Percentiles rank a stretch among this genome's conserved stretches.
phyloP scores from a whole-genome alignment of 2,113 vertebrate species.

The Mesitornis unicolor region DNA sequence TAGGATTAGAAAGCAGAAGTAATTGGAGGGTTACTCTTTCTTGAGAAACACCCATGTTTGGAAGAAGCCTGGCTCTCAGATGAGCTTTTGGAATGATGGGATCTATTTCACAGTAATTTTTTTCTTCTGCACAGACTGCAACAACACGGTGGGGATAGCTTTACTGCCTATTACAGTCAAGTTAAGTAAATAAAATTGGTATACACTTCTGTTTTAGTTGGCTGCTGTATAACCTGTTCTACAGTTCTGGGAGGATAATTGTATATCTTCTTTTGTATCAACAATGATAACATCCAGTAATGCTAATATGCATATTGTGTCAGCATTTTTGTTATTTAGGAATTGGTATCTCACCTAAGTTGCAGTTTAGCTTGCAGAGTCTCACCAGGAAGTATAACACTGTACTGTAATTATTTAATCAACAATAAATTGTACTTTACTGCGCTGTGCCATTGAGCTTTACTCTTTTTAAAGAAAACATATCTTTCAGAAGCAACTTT shows the following conservation, averaged over 20 bases:
- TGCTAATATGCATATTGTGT: not conserved
- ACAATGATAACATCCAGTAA: not conserved
- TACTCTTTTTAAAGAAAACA: not conserved
- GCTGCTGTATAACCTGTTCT: not conserved
- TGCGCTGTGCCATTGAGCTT: not conserved
- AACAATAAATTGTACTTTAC: constrained; percentile 4
- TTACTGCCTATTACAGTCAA: constrained; percentile 15
- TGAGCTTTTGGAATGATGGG: constrained; percentile 3
- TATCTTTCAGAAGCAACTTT: not conserved
- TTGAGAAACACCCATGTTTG: not conserved
- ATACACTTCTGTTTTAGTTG: not conserved
- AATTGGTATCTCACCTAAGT: not conserved
- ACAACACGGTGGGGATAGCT: not conserved
- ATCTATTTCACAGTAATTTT: constrained; percentile 40
- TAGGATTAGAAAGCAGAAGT: constrained; percentile 30
- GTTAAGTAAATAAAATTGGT: constrained; percentile 8
- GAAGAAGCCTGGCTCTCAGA: not conserved
- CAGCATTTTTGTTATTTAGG: constrained; percentile 20
- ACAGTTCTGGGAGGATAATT: not conserved
- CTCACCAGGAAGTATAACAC: not conserved
- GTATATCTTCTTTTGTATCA: not conserved
- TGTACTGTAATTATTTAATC: constrained; percentile 4
- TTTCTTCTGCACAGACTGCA: not conserved
- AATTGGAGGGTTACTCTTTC: constrained; percentile 21
- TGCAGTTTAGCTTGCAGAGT: constrained; percentile 12